Evolutionary conservation across 1,140 invertebrate genomes (phyloP).

Genomic region (Drosophila equinoxialis): DNA sequence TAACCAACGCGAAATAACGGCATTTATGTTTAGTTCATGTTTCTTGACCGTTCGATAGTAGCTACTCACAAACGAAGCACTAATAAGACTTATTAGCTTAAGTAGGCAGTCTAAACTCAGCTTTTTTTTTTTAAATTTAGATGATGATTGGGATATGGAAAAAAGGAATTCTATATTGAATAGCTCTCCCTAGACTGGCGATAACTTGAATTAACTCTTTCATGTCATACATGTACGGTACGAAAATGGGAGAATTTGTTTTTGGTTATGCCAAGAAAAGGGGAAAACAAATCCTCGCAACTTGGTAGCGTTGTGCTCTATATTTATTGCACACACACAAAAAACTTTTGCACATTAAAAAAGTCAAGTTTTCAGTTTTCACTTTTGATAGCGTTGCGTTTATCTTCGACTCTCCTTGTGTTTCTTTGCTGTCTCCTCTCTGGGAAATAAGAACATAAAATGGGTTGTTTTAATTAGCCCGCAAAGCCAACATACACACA

Average conservation of each 20-base stretch:
- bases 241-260: not conserved
- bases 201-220: no score
- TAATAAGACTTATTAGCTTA: no score
- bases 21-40: no score
- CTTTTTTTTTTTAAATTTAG: no score
- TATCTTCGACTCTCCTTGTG: conserved; percentile 38
- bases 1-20: no score
- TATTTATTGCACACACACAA: conserved; percentile 54
- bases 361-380: conserved; percentile 53
- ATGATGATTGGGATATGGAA: no score
- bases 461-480: conserved; percentile 72
- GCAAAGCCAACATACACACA: conserved; percentile 49
- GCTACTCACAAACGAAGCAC: no score
- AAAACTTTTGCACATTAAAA: conserved; percentile 68
- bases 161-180: no score
- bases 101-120: no score
- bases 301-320: conserved; percentile 24
- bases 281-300: conserved; percentile 5
- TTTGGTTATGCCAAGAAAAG: not conserved
- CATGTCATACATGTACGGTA: no score
- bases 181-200: no score
- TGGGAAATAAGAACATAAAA: conserved; percentile 56
- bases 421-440: conserved; percentile 1
- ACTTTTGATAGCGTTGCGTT: conserved; percentile 42
- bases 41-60: no score